A percentile compares a stretch with the other conserved stretches of the same genome.
phyloP scores from a whole-genome alignment of 2,797 vertebrate species.

The Babyrousa celebensis region DNA sequence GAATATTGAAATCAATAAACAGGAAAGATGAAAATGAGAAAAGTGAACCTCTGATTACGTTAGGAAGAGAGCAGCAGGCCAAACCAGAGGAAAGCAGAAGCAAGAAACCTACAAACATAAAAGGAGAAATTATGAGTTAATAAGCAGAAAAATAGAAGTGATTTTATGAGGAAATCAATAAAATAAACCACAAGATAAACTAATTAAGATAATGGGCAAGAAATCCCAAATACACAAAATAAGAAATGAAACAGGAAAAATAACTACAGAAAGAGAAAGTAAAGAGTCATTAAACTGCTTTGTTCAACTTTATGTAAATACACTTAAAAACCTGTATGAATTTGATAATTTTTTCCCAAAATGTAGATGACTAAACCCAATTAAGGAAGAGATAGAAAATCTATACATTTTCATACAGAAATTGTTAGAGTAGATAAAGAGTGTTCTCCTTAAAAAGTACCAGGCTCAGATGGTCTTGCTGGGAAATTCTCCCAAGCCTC shows the following conservation, averaged over 20 bases:
- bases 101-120: background rate
- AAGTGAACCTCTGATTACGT: background rate
- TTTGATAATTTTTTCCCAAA: background rate
- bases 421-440: background rate
- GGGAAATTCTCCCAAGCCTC: background rate
- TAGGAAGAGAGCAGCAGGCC: background rate
- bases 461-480: background rate
- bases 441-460: background rate
- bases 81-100: conserved; percentile 8
- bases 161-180: background rate
- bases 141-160: conserved; percentile 45
- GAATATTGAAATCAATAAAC: background rate
- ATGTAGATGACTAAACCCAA: background rate
- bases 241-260: conserved; percentile 39
- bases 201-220: background rate
- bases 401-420: background rate
- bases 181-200: background rate
- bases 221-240: conserved; percentile 15
- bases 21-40: conserved; percentile 45
- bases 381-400: conserved; percentile 26
- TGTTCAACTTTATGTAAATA: background rate
- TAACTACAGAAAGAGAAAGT: background rate
- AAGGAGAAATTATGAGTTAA: conserved; percentile 31
- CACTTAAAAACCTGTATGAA: background rate
- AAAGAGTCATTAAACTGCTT: background rate